Evolutionary conservation across 2,797 vertebrate species (phyloP).

Genomic region (Buceros bicornis): DNA sequence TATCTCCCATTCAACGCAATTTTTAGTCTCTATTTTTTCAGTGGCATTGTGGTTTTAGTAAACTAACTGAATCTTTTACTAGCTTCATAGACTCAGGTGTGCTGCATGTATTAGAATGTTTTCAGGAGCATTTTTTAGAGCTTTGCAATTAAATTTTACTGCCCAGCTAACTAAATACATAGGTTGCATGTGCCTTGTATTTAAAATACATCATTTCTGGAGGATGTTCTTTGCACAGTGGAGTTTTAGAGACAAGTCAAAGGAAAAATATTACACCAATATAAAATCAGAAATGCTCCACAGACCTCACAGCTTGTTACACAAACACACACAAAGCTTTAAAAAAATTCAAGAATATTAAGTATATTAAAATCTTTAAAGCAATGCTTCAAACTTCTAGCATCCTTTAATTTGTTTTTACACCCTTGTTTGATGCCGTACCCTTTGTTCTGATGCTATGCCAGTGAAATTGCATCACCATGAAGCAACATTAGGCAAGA

Average conservation of each 20-base stretch:
- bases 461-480: conserved; percentile 58
- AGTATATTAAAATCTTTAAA: conserved; percentile 62
- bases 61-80: background rate
- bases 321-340: background rate
- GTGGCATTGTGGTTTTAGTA: background rate
- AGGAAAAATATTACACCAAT: conserved; percentile 27
- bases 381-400: conserved; percentile 42
- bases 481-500: conserved; percentile 49
- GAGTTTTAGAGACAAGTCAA: conserved; percentile 50
- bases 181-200: conserved; percentile 40
- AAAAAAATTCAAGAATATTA: conserved; percentile 43
- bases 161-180: conserved; percentile 60
- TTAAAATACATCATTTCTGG: conserved; percentile 68
- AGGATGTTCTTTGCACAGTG: conserved; percentile 50
- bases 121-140: conserved; percentile 55
- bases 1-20: background rate
- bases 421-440: conserved; percentile 50
- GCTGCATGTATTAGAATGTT: conserved; percentile 20
- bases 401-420: conserved; percentile 65
- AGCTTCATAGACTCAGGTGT: background rate
- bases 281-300: conserved; percentile 42
- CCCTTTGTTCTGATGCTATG: conserved; percentile 63
- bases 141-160: conserved; percentile 65
- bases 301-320: conserved; percentile 10
- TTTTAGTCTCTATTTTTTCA: background rate